Conservation (phyloP, 2,113 vertebrate genomes). For the Dipodomys spectabilis region DNA sequence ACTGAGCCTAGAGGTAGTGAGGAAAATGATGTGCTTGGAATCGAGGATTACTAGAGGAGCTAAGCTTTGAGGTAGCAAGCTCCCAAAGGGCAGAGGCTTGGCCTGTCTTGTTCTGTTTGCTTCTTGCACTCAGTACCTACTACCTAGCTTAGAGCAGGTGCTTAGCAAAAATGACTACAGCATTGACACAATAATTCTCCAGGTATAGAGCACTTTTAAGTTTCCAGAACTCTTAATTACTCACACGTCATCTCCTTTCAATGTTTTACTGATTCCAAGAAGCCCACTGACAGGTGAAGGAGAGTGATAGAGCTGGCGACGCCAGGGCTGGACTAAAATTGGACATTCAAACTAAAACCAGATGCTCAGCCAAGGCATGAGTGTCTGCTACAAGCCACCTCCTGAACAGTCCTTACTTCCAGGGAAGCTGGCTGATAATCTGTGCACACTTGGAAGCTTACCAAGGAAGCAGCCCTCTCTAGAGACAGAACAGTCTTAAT, state of each 20-base stretch:
- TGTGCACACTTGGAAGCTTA: not conserved
- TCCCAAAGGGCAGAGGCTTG: not conserved
- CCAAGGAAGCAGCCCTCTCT: slow-evolving; percentile 47
- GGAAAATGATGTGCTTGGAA: not conserved
- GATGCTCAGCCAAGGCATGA: not conserved
- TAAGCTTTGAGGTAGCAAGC: not conserved
- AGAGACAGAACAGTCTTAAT: slow-evolving; percentile 32
- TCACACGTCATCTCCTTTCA: not conserved
- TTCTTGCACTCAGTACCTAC: not conserved
- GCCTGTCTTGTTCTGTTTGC: not conserved
- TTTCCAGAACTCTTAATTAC: not conserved
- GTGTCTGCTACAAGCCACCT: not conserved
- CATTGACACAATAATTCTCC: not conserved
- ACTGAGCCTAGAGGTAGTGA: not conserved
- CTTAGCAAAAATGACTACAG: not conserved
- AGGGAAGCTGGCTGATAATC: not conserved
- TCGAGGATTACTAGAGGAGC: not conserved
- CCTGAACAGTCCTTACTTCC: not conserved
- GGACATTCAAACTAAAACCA: not conserved
- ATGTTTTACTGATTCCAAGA: not conserved
- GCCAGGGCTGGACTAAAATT: not conserved
- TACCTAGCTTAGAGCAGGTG: not conserved
- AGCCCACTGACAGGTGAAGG: not conserved
- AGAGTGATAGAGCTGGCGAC: not conserved
- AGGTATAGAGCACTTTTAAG: not conserved